Evolutionary conservation across 2,888 invertebrate species (phyloP).

Genomic region (Prosopocoilus inquinatus): DNA sequence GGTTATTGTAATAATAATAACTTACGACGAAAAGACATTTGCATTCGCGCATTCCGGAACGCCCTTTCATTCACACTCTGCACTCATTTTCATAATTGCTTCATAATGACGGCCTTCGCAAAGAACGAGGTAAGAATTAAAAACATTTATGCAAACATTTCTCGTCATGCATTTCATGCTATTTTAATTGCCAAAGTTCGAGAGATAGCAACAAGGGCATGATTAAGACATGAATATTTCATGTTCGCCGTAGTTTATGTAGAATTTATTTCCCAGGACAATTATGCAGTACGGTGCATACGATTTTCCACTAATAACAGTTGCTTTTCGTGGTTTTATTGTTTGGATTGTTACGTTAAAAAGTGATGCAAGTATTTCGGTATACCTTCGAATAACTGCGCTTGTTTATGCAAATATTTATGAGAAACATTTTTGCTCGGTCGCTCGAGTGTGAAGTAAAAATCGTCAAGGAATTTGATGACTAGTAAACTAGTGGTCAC

Average conservation of each 20-base stretch:
- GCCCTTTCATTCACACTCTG: conserved; percentile 12
- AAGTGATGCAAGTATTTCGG: too few relatives aligned
- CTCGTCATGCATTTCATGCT: not conserved
- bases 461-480: too few relatives aligned
- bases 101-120: conserved; percentile 14
- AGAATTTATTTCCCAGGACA: conserved; percentile 15
- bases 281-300: conserved; percentile 6
- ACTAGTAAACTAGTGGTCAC: too few relatives aligned
- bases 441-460: too few relatives aligned
- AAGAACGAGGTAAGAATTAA: not conserved
- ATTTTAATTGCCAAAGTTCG: conserved; percentile 15
- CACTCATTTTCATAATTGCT: conserved; percentile 13
- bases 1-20: conserved; percentile 13
- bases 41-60: conserved; percentile 12
- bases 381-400: too few relatives aligned
- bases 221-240: conserved; percentile 18
- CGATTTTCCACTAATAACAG: too few relatives aligned
- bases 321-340: too few relatives aligned
- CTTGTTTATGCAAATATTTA: too few relatives aligned
- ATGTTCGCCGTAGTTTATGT: conserved; percentile 11
- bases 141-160: conserved; percentile 11
- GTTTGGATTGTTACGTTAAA: too few relatives aligned
- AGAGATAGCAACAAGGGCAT: conserved; percentile 13
- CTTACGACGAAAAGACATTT: conserved; percentile 20
- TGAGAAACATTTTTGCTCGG: too few relatives aligned